A percentile compares a stretch with the other conserved stretches of the same genome.
Conservation (phyloP, 2,113 vertebrate genomes). For the Xenopus laevis region DNA sequence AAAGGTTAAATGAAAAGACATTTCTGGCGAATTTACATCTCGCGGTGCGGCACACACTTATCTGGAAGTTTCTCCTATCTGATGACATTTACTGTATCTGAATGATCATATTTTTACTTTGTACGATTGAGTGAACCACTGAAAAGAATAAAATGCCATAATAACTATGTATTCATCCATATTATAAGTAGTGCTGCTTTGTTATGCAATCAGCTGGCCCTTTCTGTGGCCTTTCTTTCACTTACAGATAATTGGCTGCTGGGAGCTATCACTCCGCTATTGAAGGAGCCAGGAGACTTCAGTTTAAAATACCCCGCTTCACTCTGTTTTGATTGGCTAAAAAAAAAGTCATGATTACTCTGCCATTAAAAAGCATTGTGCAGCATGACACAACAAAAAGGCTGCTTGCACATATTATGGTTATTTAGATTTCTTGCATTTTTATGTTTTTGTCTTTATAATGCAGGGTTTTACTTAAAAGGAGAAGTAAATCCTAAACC, state of each 20-base stretch:
- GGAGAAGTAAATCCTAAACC: too few relatives aligned
- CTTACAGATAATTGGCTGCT: slow-evolving; percentile 2
- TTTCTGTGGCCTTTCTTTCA: slow-evolving; percentile 18
- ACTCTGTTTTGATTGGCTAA: too few relatives aligned
- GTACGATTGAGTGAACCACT: slow-evolving; percentile 6
- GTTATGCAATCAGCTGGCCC: slow-evolving; percentile 13
- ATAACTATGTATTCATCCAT: slow-evolving; percentile 9
- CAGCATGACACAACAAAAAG: too few relatives aligned
- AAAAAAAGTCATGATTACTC: too few relatives aligned
- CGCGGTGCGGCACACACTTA: not conserved
- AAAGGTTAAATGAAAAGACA: slow-evolving; percentile 26
- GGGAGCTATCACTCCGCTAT: not conserved
- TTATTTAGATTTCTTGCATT: too few relatives aligned
- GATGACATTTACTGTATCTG: slow-evolving; percentile 30
- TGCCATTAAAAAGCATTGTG: too few relatives aligned
- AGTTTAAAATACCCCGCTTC: not conserved
- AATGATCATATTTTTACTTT: slow-evolving; percentile 31
- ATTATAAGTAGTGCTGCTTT: slow-evolving; percentile 14
- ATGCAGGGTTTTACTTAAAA: too few relatives aligned
- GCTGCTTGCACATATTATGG: too few relatives aligned
- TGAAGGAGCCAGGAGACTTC: not conserved
- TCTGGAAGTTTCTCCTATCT: slow-evolving; percentile 25
- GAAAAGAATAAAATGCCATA: slow-evolving; percentile 9
- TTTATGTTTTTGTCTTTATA: too few relatives aligned
- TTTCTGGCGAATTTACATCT: slow-evolving; percentile 13